Percentiles rank a stretch among this genome's conserved stretches.
These are phyloP conservation scores for Laothoe populi DNA, from an alignment of 2,888 invertebrate species.

Conservation along the genomic window DNA sequence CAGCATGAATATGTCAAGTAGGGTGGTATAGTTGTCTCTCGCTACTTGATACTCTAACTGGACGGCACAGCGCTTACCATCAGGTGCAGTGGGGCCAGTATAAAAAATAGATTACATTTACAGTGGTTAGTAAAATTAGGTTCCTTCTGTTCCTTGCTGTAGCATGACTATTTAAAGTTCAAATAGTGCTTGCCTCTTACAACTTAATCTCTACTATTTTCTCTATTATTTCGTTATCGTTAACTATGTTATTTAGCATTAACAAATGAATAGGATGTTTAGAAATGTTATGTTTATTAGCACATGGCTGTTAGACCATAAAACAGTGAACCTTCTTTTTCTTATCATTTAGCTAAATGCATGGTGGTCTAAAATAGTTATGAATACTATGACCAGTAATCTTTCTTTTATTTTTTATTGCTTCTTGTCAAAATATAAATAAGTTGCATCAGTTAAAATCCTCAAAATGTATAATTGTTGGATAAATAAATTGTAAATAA, in stretches of 20 bases:
- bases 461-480: background rate
- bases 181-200: background rate
- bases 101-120: no score
- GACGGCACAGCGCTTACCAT: no score
- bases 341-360: conserved; percentile 5
- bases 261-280: background rate
- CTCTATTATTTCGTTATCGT: background rate
- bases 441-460: background rate
- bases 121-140: background rate
- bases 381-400: background rate
- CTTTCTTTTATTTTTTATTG: background rate
- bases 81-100: no score
- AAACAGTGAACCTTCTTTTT: conserved; percentile 11
- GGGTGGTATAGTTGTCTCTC: no score
- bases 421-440: background rate
- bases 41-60: no score
- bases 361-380: background rate
- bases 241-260: background rate
- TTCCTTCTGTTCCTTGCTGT: background rate
- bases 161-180: background rate
- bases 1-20: no score
- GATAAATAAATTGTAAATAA: background rate
- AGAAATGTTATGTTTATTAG: background rate
- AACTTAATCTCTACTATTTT: conserved; percentile 1
- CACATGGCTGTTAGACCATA: background rate